Conservation (phyloP, 2,113 vertebrate genomes). For the Bostrychus sinensis region DNA sequence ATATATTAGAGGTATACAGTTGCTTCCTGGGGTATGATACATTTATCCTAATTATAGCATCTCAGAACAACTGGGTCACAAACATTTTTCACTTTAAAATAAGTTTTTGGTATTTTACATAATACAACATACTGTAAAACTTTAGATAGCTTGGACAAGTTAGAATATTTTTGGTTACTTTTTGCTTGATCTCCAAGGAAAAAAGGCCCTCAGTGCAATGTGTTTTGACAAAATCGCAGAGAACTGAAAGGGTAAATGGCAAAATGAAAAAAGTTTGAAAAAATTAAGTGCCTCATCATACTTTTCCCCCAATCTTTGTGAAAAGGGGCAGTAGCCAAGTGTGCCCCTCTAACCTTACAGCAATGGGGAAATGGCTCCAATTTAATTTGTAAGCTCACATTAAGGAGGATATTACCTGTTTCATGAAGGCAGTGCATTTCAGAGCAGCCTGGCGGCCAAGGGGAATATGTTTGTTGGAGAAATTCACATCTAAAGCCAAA, state of each 20-base stretch:
- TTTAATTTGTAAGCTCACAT: slow-evolving; percentile 11
- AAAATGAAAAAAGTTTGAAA: too few relatives aligned
- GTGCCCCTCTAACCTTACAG: slow-evolving; percentile 3
- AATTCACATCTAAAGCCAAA: slow-evolving; percentile 18
- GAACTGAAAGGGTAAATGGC: too few relatives aligned
- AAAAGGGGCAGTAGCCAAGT: neutral
- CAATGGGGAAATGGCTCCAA: slow-evolving; percentile 1
- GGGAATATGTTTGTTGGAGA: slow-evolving; percentile 30
- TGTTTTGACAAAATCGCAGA: too few relatives aligned
- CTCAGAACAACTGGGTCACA: slow-evolving; percentile 5
- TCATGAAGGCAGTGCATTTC: slow-evolving; percentile 19
- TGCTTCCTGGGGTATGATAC: neutral
- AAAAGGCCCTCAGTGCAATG: too few relatives aligned
- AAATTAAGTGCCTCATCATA: neutral
- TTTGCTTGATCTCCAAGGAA: too few relatives aligned
- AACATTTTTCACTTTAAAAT: neutral
- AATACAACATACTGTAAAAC: neutral
- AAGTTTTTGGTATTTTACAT: neutral
- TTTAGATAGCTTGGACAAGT: neutral
- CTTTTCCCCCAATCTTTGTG: neutral
- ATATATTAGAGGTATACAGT: neutral
- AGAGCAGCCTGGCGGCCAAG: neutral
- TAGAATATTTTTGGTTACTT: neutral
- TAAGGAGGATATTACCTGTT: slow-evolving; percentile 26
- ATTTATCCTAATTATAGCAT: slow-evolving; percentile 2